Evolutionary conservation across 2,113 vertebrate species (phyloP).

Genomic region (Gadus chalcogrammus): DNA sequence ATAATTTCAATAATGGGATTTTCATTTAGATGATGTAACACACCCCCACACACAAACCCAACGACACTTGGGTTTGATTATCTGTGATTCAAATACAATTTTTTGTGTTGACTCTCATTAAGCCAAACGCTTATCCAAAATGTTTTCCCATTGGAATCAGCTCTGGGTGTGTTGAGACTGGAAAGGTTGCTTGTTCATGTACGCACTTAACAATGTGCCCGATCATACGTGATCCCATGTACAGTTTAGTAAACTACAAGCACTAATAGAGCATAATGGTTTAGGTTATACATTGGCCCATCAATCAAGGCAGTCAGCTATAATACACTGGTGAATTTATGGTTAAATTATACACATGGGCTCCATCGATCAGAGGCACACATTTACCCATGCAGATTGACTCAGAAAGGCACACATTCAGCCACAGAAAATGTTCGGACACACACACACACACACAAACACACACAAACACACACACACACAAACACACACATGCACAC

Average conservation of each 20-base stretch:
- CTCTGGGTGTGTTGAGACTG: not conserved
- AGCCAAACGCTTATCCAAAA: too few relatives aligned
- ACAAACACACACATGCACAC: constrained; percentile 16
- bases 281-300: constrained; percentile 28
- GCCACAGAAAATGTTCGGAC: constrained; percentile 17
- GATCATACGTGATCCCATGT: constrained; percentile 27
- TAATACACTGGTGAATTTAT: constrained; percentile 39
- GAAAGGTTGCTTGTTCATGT: not conserved
- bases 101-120: too few relatives aligned
- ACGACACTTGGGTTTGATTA: too few relatives aligned
- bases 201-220: constrained; percentile 15
- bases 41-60: too few relatives aligned
- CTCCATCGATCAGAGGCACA: constrained; percentile 50
- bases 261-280: constrained; percentile 55
- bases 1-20: too few relatives aligned
- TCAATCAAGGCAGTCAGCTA: constrained; percentile 57
- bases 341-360: constrained; percentile 42
- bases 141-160: not conserved
- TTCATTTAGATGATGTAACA: too few relatives aligned
- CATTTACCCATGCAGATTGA: constrained; percentile 21
- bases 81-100: too few relatives aligned
- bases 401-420: constrained; percentile 19
- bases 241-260: constrained; percentile 44
- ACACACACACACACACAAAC: constrained; percentile 2
- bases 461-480: constrained; percentile 19